phyloP scores from a whole-genome alignment of 2,888 invertebrate genomes.

The Acleris holmiana region DNA sequence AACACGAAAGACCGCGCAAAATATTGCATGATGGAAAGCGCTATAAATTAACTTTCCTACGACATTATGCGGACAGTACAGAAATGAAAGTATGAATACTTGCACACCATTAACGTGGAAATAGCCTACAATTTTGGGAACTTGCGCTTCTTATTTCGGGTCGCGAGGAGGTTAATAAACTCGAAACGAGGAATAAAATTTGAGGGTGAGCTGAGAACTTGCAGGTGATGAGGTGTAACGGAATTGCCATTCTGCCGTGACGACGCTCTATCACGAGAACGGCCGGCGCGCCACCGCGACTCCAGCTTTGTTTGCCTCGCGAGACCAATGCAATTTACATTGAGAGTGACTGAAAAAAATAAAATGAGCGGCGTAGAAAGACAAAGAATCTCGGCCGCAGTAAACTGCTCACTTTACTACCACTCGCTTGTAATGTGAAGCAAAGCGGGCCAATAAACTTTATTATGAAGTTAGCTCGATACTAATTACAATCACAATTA shows the following conservation, averaged over 20 bases:
- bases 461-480: constrained; percentile 22
- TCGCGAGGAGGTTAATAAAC: constrained; percentile 29
- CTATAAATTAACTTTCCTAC: constrained; percentile 36
- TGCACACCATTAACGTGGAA: constrained; percentile 32
- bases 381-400: constrained; percentile 40
- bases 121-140: constrained; percentile 34
- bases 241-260: constrained; percentile 49
- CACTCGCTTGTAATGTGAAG: constrained; percentile 14
- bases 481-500: constrained; percentile 9
- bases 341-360: constrained; percentile 55
- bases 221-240: constrained; percentile 49
- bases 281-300: constrained; percentile 37
- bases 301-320: constrained; percentile 53
- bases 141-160: constrained; percentile 28
- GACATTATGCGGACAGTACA: constrained; percentile 36
- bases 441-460: constrained; percentile 20
- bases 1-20: constrained; percentile 33
- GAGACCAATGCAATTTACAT: constrained; percentile 66
- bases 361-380: constrained; percentile 42
- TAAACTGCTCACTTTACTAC: constrained; percentile 27
- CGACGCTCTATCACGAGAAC: constrained; percentile 40
- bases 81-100: constrained; percentile 37
- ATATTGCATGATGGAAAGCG: constrained; percentile 37
- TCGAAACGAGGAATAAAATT: constrained; percentile 40
- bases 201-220: constrained; percentile 47